Conservation (phyloP, 2,888 invertebrate genomes). For the Apodemia duryi region DNA sequence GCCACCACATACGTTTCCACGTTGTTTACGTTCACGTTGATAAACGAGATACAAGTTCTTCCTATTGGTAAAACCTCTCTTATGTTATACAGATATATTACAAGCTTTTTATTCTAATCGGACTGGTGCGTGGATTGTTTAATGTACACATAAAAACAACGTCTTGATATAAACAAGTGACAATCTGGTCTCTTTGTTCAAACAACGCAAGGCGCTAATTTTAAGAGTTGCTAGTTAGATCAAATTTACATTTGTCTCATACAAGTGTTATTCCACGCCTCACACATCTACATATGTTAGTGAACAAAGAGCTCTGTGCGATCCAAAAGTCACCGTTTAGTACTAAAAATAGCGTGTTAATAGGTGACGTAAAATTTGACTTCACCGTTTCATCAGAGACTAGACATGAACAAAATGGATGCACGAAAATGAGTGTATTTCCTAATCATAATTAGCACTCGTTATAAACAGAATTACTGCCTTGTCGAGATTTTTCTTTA, state of each 20-base stretch:
- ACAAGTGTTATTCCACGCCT: slow-evolving; percentile 18
- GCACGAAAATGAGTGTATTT: background rate
- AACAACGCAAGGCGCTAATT: slow-evolving; percentile 18
- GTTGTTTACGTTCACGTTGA: too few relatives aligned
- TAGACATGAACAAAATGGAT: background rate
- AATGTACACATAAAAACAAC: background rate
- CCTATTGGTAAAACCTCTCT: too few relatives aligned
- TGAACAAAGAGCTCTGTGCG: slow-evolving; percentile 33
- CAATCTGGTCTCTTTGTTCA: background rate
- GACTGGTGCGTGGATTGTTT: too few relatives aligned
- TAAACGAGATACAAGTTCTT: too few relatives aligned
- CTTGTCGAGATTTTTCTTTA: too few relatives aligned
- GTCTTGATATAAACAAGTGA: background rate
- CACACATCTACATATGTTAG: slow-evolving; percentile 20
- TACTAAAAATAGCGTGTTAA: slow-evolving; percentile 47
- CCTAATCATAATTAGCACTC: too few relatives aligned
- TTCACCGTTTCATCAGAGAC: slow-evolving; percentile 30
- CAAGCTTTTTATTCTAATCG: too few relatives aligned
- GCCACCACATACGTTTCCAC: too few relatives aligned
- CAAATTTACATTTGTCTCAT: slow-evolving; percentile 26
- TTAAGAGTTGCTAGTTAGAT: slow-evolving; percentile 22
- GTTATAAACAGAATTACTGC: too few relatives aligned
- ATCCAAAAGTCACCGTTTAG: slow-evolving; percentile 38
- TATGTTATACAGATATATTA: too few relatives aligned
- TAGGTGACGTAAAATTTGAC: slow-evolving; percentile 44